Evolutionary conservation across 64 coral and sea anemone species (phyloP).

Genomic region (Acropora yongei): DNA sequence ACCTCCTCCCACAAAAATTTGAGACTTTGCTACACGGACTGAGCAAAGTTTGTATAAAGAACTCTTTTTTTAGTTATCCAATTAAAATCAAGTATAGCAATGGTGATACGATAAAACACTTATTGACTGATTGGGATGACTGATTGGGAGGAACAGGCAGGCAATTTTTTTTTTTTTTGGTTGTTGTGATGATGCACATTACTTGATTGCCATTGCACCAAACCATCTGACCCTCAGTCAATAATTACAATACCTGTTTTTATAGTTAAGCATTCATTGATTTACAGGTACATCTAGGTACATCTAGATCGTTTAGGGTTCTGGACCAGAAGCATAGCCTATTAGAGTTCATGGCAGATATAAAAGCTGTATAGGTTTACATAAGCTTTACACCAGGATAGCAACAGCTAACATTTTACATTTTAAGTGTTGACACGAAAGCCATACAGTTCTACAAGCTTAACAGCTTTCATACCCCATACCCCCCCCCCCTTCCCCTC

Average conservation of each 20-base stretch:
- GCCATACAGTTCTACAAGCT: background rate
- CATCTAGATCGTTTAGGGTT: background rate
- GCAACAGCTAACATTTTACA: background rate
- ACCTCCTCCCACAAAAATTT: background rate
- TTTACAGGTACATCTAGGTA: slow-evolving; percentile 58
- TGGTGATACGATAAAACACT: background rate
- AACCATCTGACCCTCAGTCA: background rate
- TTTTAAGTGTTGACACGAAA: background rate
- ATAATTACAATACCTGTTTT: background rate
- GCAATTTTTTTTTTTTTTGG: slow-evolving; percentile 30
- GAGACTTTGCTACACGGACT: background rate
- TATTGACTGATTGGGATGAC: background rate
- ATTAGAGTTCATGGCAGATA: background rate
- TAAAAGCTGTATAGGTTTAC: background rate
- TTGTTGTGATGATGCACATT: slow-evolving; percentile 34
- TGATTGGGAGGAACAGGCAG: background rate
- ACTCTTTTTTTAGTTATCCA: too few species aligned
- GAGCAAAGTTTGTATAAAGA: background rate
- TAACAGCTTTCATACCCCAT: background rate
- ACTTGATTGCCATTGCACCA: background rate
- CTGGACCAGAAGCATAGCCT: background rate
- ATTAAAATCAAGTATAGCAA: too few species aligned
- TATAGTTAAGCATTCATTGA: slow-evolving; percentile 4
- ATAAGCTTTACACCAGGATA: background rate
- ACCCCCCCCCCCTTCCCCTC: background rate